phyloP scores from a whole-genome alignment of 30 jellyfish, hydroid and myxozoan genomes.

The Hydractinia echinata region DNA sequence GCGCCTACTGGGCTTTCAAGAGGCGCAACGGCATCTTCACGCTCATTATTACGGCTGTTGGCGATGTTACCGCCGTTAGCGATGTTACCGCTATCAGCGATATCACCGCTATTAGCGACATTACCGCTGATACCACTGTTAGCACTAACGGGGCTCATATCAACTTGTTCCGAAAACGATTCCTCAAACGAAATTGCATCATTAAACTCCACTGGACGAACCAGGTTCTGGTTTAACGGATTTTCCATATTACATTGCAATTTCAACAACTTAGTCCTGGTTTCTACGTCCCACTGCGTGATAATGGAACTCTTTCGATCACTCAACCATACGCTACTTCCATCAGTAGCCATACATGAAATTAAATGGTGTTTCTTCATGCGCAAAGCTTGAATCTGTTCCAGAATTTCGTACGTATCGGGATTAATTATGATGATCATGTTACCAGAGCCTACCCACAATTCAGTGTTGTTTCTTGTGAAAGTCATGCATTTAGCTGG shows the following conservation, averaged over 20 bases:
- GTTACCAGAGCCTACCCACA: slow-evolving; percentile 93
- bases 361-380: slow-evolving; percentile 18
- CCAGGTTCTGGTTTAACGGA: background rate
- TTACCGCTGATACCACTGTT: background rate
- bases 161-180: background rate
- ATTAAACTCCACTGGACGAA: background rate
- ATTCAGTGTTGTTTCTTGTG: slow-evolving; percentile 44
- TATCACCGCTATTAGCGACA: too few relatives aligned
- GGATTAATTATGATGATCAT: slow-evolving; percentile 55
- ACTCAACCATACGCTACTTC: slow-evolving; percentile 53
- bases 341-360: slow-evolving; percentile 55
- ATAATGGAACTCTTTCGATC: slow-evolving; percentile 55
- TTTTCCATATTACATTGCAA: slow-evolving; percentile 51
- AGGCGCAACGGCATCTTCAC: too few relatives aligned
- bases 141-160: background rate
- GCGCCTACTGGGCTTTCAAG: too few relatives aligned
- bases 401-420: slow-evolving; percentile 27
- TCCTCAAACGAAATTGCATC: background rate
- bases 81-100: too few relatives aligned
- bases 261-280: slow-evolving; percentile 32
- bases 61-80: too few relatives aligned
- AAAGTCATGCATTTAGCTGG: slow-evolving; percentile 78
- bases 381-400: slow-evolving; percentile 49
- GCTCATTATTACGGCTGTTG: too few relatives aligned
- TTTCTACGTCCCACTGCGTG: slow-evolving; percentile 73